These are phyloP conservation scores for Paracanthobrama guichenoti DNA, from an alignment of 2,113 vertebrate species.

Conservation along the genomic window DNA sequence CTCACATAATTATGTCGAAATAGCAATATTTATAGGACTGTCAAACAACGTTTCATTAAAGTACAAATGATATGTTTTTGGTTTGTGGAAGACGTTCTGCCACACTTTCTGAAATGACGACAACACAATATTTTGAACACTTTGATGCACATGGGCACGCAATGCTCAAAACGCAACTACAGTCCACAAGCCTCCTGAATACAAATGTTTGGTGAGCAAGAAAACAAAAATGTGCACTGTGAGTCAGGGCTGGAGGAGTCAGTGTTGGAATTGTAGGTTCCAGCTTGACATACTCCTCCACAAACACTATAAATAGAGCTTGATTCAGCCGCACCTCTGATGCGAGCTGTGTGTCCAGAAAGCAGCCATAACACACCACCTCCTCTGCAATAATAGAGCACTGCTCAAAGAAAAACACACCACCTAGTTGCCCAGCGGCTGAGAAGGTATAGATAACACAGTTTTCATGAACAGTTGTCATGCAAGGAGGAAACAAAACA, in stretches of 20 bases:
- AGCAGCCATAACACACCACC: conserved; percentile 46
- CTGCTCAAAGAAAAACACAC: conserved; percentile 42
- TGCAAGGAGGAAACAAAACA: not conserved
- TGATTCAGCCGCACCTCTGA: conserved; percentile 52
- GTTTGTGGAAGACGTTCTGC: not conserved
- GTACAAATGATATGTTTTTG: not conserved
- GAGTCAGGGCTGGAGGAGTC: conserved; percentile 44
- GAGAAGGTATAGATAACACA: not conserved
- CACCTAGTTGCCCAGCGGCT: not conserved
- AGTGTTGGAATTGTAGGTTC: conserved; percentile 51
- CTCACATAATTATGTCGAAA: not conserved
- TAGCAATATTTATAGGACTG: not conserved
- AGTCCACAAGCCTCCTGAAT: not conserved
- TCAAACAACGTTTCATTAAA: conserved; percentile 3
- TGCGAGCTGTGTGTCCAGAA: not conserved
- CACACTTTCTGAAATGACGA: not conserved
- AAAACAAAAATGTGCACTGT: conserved; percentile 31
- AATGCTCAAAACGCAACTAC: not conserved
- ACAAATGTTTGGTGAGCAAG: not conserved
- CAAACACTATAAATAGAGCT: conserved; percentile 55
- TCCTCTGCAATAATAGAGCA: conserved; percentile 26
- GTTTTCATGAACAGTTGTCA: not conserved
- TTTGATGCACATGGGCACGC: not conserved
- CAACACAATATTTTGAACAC: not conserved
- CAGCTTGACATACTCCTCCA: conserved; percentile 50